Evolutionary conservation across 1,140 invertebrate genomes (phyloP), one percentile per base, ranked within the genome.

Genomic region (Brachionus manjavacas): DNA sequence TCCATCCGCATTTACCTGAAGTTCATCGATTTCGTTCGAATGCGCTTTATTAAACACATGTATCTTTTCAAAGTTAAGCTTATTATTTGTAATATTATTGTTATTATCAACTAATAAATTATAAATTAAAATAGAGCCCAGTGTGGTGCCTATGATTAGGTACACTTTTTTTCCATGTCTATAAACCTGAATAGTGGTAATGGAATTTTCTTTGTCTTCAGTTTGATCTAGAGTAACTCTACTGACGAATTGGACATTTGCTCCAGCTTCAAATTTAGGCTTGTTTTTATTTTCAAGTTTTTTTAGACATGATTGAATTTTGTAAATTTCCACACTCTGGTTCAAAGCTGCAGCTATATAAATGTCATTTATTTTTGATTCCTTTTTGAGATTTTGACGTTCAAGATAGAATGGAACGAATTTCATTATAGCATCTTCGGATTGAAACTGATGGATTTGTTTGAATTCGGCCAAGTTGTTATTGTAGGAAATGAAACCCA

Each of bases 341-440:
- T 76, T 49, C 7, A 76, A 43, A 4, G 72, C 72, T 11, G 72
- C 72, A 9, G 72, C 72, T 76, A 76, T 46, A 43, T 76, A 76
- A 20, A 49, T 11, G 25, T 76, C 72, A 9, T 25, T 76, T 46
- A 76, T 23, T 49, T 76, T 76, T 25, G 72, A 49, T 49, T 76
- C 41, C 12, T 11, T 14, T 76, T 76, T 46, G 14, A 25, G 12
- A 49, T 76, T 46, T 9, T 31, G 23, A 14, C 39, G 72, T n/a
- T 76, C 72, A 25, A 25, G 31, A 72, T 46, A 49, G 43, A 76
- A 76, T 76, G 39, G 12, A 12, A 76, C 72, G 25, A 76, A 76
- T 76, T 76, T 76, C 72, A 76, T 76, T 1, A 76, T 76, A 28
- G 72, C 72, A 49, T 76, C 72, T 2, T 76, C 72, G 14, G 72